Base-by-base conservation (phyloP, 2,113 vertebrate genomes). In the Agelaius tricolor region DNA sequence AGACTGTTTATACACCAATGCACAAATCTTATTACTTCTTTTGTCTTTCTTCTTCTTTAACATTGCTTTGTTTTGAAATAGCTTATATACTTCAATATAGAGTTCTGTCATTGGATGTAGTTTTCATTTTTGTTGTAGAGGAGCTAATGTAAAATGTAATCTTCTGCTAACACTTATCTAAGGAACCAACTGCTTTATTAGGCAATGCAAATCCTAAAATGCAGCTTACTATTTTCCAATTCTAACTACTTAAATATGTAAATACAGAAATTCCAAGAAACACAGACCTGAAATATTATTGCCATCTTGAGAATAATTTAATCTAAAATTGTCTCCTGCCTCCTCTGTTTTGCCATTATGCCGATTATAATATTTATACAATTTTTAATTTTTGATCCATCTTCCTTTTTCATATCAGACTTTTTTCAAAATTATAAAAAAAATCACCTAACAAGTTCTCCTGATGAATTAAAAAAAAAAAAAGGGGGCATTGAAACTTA, bases 401-500 rank as follows among this genome's bases (percentile, higher is more conserved):
- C 20, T 2, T 73, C 11, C 7, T 83, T 66, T 93, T 73, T 17
- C 7, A 6, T 27, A 49, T 51, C 18, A 71, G 23, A 51, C 7
- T 44, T 19, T 13, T 54, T 62, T 73, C 19, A 71, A 59, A 77
- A 84, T 49, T 58, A n/a, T n/a, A 41, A 41, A 41, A 49, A 15
- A 88, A 85, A 39, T 19, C 1, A 8, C 65, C 59, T 47, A 59
- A 67, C 1, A 52, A 28, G 2, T 55, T 59, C 9, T 74, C 5
- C 11, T 4, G 4, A 35, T 35, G 0, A 66, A 68, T 47, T 18
- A 1, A 16, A 65, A 41, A 44, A 66, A 66, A n/a, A 24, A 14
- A 4, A 39, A 52, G 2, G 0, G 0, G 4, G 2, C 4, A 11
- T 74, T 78, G 6, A 71, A 57, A 54, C 2, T 37, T 8, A 49